Base-by-base conservation (phyloP, 2,113 vertebrate genomes). In the Gobio gobio region DNA sequence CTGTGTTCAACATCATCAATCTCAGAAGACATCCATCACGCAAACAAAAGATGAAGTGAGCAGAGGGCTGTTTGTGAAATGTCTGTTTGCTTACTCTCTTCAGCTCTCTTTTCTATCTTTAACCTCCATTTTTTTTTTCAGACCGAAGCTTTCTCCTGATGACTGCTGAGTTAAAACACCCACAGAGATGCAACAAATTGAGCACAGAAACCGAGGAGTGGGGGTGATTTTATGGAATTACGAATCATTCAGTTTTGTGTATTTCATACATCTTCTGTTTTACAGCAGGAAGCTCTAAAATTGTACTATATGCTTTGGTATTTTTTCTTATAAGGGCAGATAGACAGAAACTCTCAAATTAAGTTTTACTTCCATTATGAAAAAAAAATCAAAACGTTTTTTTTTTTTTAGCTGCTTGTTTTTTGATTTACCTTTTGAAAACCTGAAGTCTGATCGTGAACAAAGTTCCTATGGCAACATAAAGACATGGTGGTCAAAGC, bases 11-110 rank as follows among this genome's bases (percentile, higher is more conserved):
- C 91, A 94, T 94, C 94, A 95, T 95, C 93, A 93, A 94, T 95
- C 94, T 95, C 91, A 73, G 51, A 85, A 89, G 79, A 90, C 93
- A 94, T 95, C 93, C 91, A 94, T 95, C 93, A 93, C 85, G 88
- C 72, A 87, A 90, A 95, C 94, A 95, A 95, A 94, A 93, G 93
- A 94, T 92, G 91, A 93, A 94, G 93, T 91, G 91, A 92, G 78
- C 89, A 90, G 87, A 85, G 29, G 86, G 84, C 88, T 90, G 86
- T 91, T 88, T 87, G 85, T 90, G 83, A 89, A 85, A 86, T 86
- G 63, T 82, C 82, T 88, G 82, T 92, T 87, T 91, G 84, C 92
- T 84, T 90, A 84, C 87, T 88, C 47, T 68, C 87, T 79, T 87
- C 89, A 16, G 54, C 85, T 83, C 85, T 83, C 49, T 82, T 85